Evolutionary conservation across 2,113 vertebrate genomes (phyloP).

Genomic region (Clinocottus analis): DNA sequence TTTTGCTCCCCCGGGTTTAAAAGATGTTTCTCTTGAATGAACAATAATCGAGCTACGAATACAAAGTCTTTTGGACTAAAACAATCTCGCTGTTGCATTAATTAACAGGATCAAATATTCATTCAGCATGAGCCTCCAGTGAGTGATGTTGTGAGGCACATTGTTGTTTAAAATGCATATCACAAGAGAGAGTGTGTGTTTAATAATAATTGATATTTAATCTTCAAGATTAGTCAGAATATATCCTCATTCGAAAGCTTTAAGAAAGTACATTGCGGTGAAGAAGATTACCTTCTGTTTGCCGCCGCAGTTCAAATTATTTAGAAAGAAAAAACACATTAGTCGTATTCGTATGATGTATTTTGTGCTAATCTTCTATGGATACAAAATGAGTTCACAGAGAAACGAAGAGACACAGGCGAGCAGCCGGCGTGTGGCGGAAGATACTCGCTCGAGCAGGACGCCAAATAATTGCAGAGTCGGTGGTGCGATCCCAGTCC

Average conservation of each 20-base stretch:
- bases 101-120: constrained; percentile 2
- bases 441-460: neutral
- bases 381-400: neutral
- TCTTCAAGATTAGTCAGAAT: neutral
- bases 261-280: neutral
- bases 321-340: neutral
- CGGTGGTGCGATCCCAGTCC: neutral
- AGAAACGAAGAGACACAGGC: neutral
- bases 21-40: neutral
- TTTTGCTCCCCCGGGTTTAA: neutral
- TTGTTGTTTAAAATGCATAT: neutral
- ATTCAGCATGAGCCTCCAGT: constrained; percentile 5
- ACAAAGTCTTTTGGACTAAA: neutral
- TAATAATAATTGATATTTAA: neutral
- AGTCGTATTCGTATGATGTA: neutral
- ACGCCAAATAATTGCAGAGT: too few relatives aligned
- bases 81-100: neutral
- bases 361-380: neutral
- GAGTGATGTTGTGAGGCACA: constrained; percentile 10
- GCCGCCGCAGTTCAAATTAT: neutral
- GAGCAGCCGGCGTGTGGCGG: neutral
- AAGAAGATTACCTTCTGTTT: neutral
- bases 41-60: neutral
- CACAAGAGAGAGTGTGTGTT: too few relatives aligned
- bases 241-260: neutral